Percentiles rank a stretch among this genome's conserved stretches.
phyloP scores from a whole-genome alignment of 1,140 invertebrate species.

The Oscheius sp. region DNA sequence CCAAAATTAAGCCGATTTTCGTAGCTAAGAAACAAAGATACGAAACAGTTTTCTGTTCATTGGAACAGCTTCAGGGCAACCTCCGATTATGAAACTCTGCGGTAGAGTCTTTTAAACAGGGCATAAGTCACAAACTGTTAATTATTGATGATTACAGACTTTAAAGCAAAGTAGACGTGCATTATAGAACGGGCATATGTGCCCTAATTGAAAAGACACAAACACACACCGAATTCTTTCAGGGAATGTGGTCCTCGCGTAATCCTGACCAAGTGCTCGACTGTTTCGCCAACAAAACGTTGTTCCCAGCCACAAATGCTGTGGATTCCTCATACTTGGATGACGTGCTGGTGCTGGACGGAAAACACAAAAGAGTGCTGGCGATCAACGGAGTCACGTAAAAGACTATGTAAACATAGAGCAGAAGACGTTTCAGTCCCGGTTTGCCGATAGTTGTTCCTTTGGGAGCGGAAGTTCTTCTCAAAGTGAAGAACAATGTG shows the following conservation, averaged over 20 bases:
- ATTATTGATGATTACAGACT: too few relatives aligned
- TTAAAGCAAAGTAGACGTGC: too few relatives aligned
- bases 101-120: too few relatives aligned
- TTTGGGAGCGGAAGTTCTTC: constrained; percentile 49
- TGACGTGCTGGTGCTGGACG: constrained; percentile 40
- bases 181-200: too few relatives aligned
- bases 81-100: too few relatives aligned
- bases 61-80: too few relatives aligned
- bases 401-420: background rate
- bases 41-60: too few relatives aligned
- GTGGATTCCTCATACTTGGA: constrained; percentile 27
- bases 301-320: constrained; percentile 5
- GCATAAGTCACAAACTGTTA: too few relatives aligned
- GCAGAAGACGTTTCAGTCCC: constrained; percentile 39
- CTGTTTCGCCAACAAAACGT: constrained; percentile 13
- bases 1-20: too few relatives aligned
- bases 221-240: too few relatives aligned
- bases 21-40: too few relatives aligned
- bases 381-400: constrained; percentile 53
- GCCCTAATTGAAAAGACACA: too few relatives aligned
- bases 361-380: constrained; percentile 43
- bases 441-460: constrained; percentile 53
- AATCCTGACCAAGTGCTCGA: constrained; percentile 13
- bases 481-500: constrained; percentile 49
- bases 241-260: constrained; percentile 32